Evolutionary conservation across 2,797 vertebrate genomes (phyloP), one percentile per base, ranked within the genome.

Genomic region (Sebastes umbrosus): DNA sequence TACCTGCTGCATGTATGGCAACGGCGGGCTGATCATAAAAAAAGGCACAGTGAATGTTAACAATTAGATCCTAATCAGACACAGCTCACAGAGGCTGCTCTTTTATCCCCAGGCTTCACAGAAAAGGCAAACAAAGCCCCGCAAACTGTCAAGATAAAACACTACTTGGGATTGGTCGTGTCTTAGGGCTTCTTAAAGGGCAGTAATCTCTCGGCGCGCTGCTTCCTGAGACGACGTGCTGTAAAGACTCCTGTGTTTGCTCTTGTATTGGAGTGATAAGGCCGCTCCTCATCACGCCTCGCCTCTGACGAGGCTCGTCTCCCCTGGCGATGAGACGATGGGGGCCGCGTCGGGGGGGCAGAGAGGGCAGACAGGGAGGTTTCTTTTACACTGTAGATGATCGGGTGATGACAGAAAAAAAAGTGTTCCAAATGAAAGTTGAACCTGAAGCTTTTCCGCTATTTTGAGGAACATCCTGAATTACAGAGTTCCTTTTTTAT

Each of bases 1-100:
- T 92, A 94, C 94, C 90, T 94, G 89, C 91, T 87, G 82, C 84
- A 73, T 87, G 92, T 92, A 90, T 63, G 80, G 90, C 82, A 81
- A 82, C 90, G 62, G 82, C 73, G 60, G 89, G 86, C 86, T 87
- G 93, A 94, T 93, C 91, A 94, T 93, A 92, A 94, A 93, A 93
- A 93, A 94, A 89, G 88, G 87, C 87, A 78, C 77, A 57, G 89
- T 89, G 93, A 96, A 94, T 94, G 97, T 97, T 97, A 97, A 97
- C 96, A 95, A 97, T 96, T 96, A 96, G 96, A 96, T 97, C 94
- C 94, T 97, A 97, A 98, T 98, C 97, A 97, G 96, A 96, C 95
- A 90, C 97, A 96, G 96, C 95, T 96, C 95, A 94, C 94, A 93
- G 94, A 95, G 93, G 94, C 95, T 94, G 95, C 82, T 93, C 97